Conservation (phyloP, 2,797 vertebrate genomes). For the Emydoidea blandingii region DNA sequence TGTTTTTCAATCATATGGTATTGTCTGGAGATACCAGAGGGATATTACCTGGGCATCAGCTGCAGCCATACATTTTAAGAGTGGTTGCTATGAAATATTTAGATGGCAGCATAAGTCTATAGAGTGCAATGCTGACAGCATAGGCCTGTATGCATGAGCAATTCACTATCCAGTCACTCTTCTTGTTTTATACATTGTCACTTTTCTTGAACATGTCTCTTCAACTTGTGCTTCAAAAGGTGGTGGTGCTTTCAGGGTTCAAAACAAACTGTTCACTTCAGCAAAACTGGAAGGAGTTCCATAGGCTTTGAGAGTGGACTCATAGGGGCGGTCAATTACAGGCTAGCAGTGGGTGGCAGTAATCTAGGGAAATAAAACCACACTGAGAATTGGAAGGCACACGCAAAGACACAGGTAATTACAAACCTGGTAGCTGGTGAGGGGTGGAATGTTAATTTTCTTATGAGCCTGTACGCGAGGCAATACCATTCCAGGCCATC, state of each 20-base stretch:
- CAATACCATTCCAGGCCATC: not conserved
- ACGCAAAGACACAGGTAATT: not conserved
- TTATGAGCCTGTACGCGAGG: not conserved
- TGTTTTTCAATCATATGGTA: not conserved
- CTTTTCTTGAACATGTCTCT: not conserved
- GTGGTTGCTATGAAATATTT: slow-evolving; percentile 9
- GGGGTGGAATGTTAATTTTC: not conserved
- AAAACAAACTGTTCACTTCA: not conserved
- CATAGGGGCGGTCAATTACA: not conserved
- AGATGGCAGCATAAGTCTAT: not conserved
- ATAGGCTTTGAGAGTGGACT: not conserved
- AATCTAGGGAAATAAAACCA: not conserved
- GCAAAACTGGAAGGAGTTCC: not conserved
- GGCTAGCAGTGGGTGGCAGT: not conserved
- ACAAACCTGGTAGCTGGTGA: not conserved
- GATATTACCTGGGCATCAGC: fast-evolving
- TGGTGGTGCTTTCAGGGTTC: not conserved
- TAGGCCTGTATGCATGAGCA: not conserved
- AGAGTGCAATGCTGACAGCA: not conserved
- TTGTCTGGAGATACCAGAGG: not conserved
- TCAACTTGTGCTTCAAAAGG: not conserved
- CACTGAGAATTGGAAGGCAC: not conserved
- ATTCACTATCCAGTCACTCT: slow-evolving; percentile 3
- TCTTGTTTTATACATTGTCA: not conserved
- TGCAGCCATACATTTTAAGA: not conserved